Evolutionary conservation across 1,140 invertebrate species (phyloP), one percentile per base, ranked within the genome.

Genomic region (Drosophila serrata): DNA sequence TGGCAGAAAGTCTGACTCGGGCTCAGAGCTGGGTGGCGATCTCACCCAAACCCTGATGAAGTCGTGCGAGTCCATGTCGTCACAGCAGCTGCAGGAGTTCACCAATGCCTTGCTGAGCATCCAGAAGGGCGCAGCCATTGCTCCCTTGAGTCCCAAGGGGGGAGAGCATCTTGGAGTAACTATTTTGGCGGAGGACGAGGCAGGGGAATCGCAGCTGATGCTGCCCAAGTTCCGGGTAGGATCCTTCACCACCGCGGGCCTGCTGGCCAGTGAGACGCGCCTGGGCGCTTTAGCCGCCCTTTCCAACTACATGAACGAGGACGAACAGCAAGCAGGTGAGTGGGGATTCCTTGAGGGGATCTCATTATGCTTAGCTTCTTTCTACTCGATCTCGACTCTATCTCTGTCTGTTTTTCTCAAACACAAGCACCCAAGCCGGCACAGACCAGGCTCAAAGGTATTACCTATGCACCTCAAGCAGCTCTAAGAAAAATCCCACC

Each of bases 161-260:
- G 33, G 39, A 19, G 67, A 84, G n/a, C 58, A 4, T 5, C 5
- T 55, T 2, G 55, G 43, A 12, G 12, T 22, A 1, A 7, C 27
- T 13, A 12, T 68, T 1, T 40, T 68, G 33, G 29, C 31, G 11
- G 88, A 91, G 12, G 86, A 65, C 15, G 69, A 75, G 9, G 62
- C 56, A 13, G 80, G 74, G 82, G 68, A 94, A 59, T 93, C 93
- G 91, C 92, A 93, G 92, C 90, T 92, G 15, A 93, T 94, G 49
- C 91, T 93, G 17, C 94, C 94, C 33, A 94, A 93, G 67, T 95
- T 95, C 81, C 94, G 94, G 59, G 91, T 95, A 8, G 95, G 95
- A 1, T 94, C 94, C 7, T 94, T 94, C 29, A 93, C 92, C 40
- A 91, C 82, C 0, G 91, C 92, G 12, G 82, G 91, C 4, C 59